Percentiles rank a stretch among this genome's conserved stretches.
phyloP scores from a whole-genome alignment of 2,888 invertebrate species.

The Parnassius apollo region DNA sequence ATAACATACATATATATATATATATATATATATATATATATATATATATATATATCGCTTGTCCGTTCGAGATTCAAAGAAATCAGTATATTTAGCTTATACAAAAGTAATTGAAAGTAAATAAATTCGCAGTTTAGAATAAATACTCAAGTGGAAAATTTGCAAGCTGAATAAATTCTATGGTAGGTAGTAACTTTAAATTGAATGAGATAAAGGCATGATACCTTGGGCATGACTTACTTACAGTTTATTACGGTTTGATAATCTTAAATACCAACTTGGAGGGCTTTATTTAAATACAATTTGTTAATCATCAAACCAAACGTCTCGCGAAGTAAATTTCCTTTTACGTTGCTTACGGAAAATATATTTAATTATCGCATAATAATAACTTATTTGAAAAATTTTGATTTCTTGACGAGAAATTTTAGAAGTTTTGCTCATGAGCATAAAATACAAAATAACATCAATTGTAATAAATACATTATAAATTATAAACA shows the following conservation, averaged over 20 bases:
- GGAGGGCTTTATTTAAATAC: slow-evolving; percentile 25
- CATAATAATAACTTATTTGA: slow-evolving; percentile 13
- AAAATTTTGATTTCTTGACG: not conserved
- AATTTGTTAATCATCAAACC: slow-evolving; percentile 24
- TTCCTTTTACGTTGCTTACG: slow-evolving; percentile 28
- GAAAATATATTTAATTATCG: slow-evolving; percentile 17
- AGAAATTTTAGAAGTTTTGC: too few relatives aligned
- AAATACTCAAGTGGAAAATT: slow-evolving; percentile 21
- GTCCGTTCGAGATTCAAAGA: too few relatives aligned
- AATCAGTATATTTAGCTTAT: too few relatives aligned
- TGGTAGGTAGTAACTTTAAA: slow-evolving; percentile 46
- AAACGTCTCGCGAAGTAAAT: slow-evolving; percentile 18
- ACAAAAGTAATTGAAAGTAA: slow-evolving; percentile 10
- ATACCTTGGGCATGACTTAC: slow-evolving; percentile 36
- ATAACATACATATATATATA: too few relatives aligned
- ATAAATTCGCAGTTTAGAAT: slow-evolving; percentile 12
- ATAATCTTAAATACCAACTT: slow-evolving; percentile 55
- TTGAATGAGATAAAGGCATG: slow-evolving; percentile 59
- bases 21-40: too few relatives aligned
- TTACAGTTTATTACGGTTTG: slow-evolving; percentile 39
- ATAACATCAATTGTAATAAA: too few relatives aligned
- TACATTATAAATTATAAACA: too few relatives aligned
- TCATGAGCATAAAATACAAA: too few relatives aligned
- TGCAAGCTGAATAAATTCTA: slow-evolving; percentile 29
- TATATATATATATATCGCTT: too few relatives aligned